Evolutionary conservation across 2,888 invertebrate genomes (phyloP), one percentile per base, ranked within the genome.

Genomic region (Onchidella celtica): DNA sequence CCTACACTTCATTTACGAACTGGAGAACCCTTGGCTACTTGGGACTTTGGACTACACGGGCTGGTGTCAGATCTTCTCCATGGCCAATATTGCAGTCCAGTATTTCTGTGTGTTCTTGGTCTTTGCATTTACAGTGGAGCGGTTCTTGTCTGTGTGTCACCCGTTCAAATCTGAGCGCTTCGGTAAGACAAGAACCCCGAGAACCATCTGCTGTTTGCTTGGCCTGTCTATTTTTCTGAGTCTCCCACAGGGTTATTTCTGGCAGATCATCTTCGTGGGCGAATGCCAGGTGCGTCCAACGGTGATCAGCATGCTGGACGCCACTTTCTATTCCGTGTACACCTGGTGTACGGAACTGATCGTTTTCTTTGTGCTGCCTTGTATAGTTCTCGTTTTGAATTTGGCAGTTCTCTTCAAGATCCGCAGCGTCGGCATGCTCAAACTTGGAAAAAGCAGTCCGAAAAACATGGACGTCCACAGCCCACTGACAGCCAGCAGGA

Each of bases 41-140:
- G 85, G 85, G 1, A 87, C 89, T 0, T 83, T 90, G 0, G 86
- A 88, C 57, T 81, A 86, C 1, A 86, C 87, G 0, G 88, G 84
- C 0, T 84, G 91, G 82, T 92, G 93, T 79, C 90, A 90, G 61
- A 81, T 86, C 0, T 92, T 91, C 86, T 90, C 90, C 76, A 82
- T 91, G 14, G 32, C 92, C n/a, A 90, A 88, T 75, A 86, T 91
- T 82, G 87, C 89, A 27, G 88, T 89, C 11, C 91, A 92, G 82
- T 93, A 92, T 83, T 85, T 91, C 36, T 91, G 92, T 32, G 90
- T 92, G 14, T 79, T 93, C 14, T 87, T 93, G 6, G 92, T 93
- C 0, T 87, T 92, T 24, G 92, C 90, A 32, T 92, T 92, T 81
- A 93, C 92, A 0, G 85, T 90, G 3, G 92, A 93, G 81, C 82